A percentile compares a stretch with the other conserved stretches of the same genome.
phyloP scores from a whole-genome alignment of 1,140 invertebrate genomes.

The Andricus grossulariae region DNA sequence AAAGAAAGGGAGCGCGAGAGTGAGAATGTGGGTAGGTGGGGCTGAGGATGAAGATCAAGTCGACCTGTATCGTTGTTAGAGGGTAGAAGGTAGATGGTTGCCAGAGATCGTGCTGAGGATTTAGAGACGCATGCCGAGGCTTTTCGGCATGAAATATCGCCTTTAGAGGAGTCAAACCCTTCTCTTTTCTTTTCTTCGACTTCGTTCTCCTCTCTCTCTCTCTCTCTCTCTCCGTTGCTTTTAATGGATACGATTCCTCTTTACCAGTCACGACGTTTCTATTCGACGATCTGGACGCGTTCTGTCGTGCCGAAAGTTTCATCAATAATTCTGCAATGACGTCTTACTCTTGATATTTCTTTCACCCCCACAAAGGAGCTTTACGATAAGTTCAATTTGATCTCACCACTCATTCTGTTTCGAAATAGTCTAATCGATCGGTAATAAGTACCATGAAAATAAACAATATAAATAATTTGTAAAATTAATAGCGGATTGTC shows the following conservation, averaged over 20 bases:
- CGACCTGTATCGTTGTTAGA: slow-evolving; percentile 25
- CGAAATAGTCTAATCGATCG: no score
- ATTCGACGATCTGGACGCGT: slow-evolving; percentile 32
- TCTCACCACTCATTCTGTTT: neutral
- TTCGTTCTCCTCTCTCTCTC: neutral
- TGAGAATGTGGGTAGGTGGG: neutral
- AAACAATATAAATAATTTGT: no score
- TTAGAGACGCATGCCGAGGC: slow-evolving; percentile 47
- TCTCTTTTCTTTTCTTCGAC: slow-evolving; percentile 34
- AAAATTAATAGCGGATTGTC: no score
- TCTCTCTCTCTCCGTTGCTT: slow-evolving; percentile 39
- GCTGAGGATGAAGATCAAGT: slow-evolving; percentile 23
- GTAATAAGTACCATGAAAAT: no score
- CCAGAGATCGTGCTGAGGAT: slow-evolving; percentile 48
- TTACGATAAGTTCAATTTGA: slow-evolving; percentile 7
- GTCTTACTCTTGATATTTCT: neutral
- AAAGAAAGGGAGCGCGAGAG: slow-evolving; percentile 1
- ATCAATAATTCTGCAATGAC: slow-evolving; percentile 20
- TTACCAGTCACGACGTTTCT: slow-evolving; percentile 39
- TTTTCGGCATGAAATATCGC: slow-evolving; percentile 45
- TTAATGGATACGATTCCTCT: slow-evolving; percentile 48
- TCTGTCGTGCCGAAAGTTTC: slow-evolving; percentile 20
- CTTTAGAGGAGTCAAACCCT: slow-evolving; percentile 39
- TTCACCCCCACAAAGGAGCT: neutral
- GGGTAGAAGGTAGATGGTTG: slow-evolving; percentile 21